Conservation (phyloP, 2,797 vertebrate species). For the Paratrypauchen microcephalus region DNA sequence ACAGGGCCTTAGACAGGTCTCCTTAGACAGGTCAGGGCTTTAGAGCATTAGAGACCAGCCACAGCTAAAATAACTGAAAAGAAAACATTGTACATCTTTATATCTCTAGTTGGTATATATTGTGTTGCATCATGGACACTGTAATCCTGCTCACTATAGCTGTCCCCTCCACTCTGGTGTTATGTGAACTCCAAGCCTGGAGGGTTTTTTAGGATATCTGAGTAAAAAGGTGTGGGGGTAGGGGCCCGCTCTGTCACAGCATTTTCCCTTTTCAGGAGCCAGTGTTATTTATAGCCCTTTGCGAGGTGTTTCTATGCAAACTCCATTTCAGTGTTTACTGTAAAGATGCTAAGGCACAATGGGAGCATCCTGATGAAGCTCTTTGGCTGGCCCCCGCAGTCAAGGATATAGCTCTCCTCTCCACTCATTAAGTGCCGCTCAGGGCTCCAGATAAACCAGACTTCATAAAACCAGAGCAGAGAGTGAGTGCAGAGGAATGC, state of each 20-base stretch:
- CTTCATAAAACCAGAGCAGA: slow-evolving; percentile 45
- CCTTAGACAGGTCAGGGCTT: not conserved
- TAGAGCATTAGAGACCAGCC: not conserved
- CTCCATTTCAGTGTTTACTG: slow-evolving; percentile 36
- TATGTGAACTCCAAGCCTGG: slow-evolving; percentile 13
- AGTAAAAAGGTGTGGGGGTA: slow-evolving; percentile 43
- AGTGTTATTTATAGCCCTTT: slow-evolving; percentile 55
- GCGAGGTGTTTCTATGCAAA: slow-evolving; percentile 42
- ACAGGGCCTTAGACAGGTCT: no score
- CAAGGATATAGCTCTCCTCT: not conserved
- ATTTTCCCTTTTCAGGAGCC: slow-evolving; percentile 22
- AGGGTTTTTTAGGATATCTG: slow-evolving; percentile 28
- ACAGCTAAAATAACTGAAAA: no score
- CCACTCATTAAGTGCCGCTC: slow-evolving; percentile 29
- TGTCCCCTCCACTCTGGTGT: not conserved
- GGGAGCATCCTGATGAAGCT: slow-evolving; percentile 30
- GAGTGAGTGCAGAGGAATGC: slow-evolving; percentile 59
- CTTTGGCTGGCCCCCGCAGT: slow-evolving; percentile 27
- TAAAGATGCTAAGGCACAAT: slow-evolving; percentile 34
- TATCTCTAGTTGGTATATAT: not conserved
- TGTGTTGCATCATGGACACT: not conserved
- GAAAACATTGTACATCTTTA: not conserved
- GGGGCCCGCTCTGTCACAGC: slow-evolving; percentile 21
- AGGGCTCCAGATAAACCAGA: slow-evolving; percentile 41
- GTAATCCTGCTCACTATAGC: not conserved